Evolutionary conservation across 2,797 vertebrate species (phyloP).

Genomic region (Hemibagrus guttatus): DNA sequence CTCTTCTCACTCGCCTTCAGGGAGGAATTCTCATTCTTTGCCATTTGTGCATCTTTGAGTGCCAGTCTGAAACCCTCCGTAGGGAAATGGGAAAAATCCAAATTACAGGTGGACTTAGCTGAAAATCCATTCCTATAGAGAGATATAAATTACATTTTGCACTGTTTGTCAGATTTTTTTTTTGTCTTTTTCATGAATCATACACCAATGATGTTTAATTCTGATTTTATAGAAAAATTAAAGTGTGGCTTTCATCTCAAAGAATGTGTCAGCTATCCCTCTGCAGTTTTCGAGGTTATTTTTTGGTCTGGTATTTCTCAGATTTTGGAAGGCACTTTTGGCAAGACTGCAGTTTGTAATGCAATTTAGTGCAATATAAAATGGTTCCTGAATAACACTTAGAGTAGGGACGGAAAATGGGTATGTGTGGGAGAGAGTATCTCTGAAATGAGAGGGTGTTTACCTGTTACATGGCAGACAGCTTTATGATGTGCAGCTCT

Average conservation of each 20-base stretch:
- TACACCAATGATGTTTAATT: background rate
- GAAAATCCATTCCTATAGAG: background rate
- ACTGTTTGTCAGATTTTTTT: background rate
- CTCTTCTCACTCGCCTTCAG: constrained; percentile 37
- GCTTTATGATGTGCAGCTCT: constrained; percentile 15
- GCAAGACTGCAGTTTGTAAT: background rate
- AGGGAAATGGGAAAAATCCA: background rate
- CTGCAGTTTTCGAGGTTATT: background rate
- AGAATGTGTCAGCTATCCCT: background rate
- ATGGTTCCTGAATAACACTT: constrained; percentile 2
- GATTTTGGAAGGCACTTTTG: background rate
- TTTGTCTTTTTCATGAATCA: background rate
- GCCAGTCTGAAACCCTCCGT: constrained; percentile 25
- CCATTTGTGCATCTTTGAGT: constrained; percentile 37
- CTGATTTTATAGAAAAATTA: background rate
- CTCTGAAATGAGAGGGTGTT: constrained; percentile 29
- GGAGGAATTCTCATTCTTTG: constrained; percentile 32
- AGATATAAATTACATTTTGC: background rate
- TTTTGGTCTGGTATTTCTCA: background rate
- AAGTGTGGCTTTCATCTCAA: background rate
- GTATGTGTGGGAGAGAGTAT: constrained; percentile 3
- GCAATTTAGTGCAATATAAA: constrained; percentile 4
- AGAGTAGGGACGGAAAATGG: background rate
- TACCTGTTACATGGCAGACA: constrained; percentile 21
- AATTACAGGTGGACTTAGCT: background rate